Conservation (phyloP, 2,113 vertebrate species). For the Chaetodon trifascialis region DNA sequence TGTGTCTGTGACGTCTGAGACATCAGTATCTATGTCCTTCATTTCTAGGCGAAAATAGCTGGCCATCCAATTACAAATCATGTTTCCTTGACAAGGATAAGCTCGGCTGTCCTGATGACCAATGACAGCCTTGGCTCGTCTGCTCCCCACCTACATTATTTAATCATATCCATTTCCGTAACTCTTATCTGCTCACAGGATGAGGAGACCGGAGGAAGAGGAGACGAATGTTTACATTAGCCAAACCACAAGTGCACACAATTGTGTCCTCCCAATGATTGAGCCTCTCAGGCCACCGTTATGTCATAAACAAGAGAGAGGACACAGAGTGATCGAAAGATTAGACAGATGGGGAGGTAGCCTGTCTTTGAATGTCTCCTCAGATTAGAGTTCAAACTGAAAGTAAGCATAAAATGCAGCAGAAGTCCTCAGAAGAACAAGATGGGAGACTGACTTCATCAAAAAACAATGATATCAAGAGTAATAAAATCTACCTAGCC, state of each 20-base stretch:
- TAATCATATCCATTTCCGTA: constrained; percentile 45
- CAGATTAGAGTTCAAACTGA: constrained; percentile 32
- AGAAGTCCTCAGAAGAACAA: background rate
- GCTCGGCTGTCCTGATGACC: constrained; percentile 1
- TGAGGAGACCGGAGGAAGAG: constrained; percentile 51
- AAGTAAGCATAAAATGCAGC: constrained; percentile 34
- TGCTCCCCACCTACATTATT: constrained; percentile 50
- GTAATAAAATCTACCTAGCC: background rate
- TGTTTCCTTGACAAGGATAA: constrained; percentile 41
- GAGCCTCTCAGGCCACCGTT: constrained; percentile 20
- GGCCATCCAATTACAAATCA: constrained; percentile 38
- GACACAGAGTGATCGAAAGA: background rate
- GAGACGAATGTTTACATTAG: constrained; percentile 65
- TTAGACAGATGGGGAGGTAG: constrained; percentile 11
- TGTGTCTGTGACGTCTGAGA: constrained; percentile 20
- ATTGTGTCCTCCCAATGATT: constrained; percentile 54
- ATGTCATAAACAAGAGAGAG: constrained; percentile 5
- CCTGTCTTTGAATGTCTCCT: constrained; percentile 45
- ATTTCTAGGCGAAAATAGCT: constrained; percentile 38
- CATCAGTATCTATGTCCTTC: constrained; percentile 38
- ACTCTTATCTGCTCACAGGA: constrained; percentile 55
- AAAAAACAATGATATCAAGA: background rate
- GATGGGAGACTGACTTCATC: background rate
- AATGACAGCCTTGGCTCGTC: constrained; percentile 28
- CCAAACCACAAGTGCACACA: constrained; percentile 5